Percentiles rank a stretch among this genome's conserved stretches.
Conservation (phyloP, 2,797 vertebrate species). For the Muscicapa comitata region DNA sequence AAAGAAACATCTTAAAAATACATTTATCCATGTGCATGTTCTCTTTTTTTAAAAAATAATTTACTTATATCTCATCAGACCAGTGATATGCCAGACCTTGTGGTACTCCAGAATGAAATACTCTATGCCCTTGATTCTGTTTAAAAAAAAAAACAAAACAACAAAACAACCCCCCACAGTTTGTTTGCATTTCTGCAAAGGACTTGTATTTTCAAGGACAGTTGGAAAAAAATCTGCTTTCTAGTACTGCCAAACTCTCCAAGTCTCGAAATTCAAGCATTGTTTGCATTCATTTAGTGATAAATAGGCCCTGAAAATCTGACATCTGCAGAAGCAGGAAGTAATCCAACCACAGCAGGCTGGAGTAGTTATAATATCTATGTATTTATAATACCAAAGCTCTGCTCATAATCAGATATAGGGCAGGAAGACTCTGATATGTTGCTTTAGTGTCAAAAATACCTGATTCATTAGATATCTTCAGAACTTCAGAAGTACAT, state of each 20-base stretch:
- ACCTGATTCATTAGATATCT: background rate
- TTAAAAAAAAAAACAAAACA: background rate
- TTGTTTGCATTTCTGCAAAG: background rate
- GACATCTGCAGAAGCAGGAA: constrained; percentile 18
- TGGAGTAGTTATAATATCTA: background rate
- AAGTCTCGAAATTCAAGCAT: background rate
- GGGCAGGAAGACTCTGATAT: background rate
- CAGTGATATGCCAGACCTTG: background rate
- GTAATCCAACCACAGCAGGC: background rate
- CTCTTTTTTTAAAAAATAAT: background rate
- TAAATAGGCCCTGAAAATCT: background rate
- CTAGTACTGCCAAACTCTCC: background rate
- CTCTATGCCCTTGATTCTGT: background rate
- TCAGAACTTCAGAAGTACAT: background rate
- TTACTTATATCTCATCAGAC: background rate
- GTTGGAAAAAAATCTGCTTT: background rate
- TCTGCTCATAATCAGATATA: background rate
- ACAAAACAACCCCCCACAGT: too few relatives aligned
- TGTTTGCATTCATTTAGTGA: background rate
- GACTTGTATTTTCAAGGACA: background rate
- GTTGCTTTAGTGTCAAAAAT: background rate
- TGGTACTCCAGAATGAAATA: background rate
- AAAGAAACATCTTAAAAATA: background rate
- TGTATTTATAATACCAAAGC: background rate
- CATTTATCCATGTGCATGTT: background rate